Evolutionary conservation across 2,797 vertebrate species (phyloP).

Genomic region (Sarcoramphus papa): DNA sequence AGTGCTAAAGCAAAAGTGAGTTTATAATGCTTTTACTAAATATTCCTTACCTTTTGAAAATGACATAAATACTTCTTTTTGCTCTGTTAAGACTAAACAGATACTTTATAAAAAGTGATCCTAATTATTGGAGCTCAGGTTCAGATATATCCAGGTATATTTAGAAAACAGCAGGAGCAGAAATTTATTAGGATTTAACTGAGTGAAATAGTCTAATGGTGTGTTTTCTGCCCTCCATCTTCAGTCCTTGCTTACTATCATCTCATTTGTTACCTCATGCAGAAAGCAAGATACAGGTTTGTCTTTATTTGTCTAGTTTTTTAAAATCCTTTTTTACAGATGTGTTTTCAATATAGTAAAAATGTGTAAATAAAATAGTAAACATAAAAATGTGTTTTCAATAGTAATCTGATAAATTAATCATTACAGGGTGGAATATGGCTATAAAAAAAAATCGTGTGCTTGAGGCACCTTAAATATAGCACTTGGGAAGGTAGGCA

Average conservation of each 20-base stretch:
- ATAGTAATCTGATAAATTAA: neutral
- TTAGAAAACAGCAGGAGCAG: neutral
- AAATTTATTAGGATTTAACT: neutral
- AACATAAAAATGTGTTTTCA: neutral
- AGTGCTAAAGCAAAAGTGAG: slow-evolving; percentile 72
- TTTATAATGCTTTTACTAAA: neutral
- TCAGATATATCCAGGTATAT: neutral
- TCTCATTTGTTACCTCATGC: neutral
- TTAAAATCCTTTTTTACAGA: neutral
- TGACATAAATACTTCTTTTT: neutral
- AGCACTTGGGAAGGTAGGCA: neutral
- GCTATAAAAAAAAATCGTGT: neutral
- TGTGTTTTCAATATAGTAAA: neutral
- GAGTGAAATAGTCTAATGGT: neutral
- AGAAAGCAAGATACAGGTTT: neutral
- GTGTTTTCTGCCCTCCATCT: neutral
- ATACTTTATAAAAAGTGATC: neutral
- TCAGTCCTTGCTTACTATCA: neutral
- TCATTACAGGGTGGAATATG: neutral
- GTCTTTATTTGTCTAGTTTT: neutral
- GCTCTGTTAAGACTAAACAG: neutral
- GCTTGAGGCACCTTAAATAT: neutral
- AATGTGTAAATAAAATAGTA: no score
- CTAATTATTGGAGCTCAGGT: neutral
- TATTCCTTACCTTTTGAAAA: neutral